phyloP scores from a whole-genome alignment of 2,113 vertebrate genomes.

The Mesoclemmys tuberculata region DNA sequence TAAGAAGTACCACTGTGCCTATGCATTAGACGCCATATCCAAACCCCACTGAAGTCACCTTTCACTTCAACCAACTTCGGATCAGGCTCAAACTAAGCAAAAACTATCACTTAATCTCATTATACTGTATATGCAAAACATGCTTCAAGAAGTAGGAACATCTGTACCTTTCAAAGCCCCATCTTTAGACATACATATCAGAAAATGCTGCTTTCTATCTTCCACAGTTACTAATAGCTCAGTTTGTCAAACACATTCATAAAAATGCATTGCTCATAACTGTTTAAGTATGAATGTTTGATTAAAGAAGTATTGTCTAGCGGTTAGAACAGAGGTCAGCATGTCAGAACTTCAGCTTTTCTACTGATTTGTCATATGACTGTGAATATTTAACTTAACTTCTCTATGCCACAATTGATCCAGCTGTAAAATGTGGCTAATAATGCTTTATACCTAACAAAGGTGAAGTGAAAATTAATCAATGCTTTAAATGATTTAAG shows the following conservation, averaged over 20 bases:
- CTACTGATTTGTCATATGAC: not conserved
- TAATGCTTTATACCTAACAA: not conserved
- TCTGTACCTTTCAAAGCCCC: not conserved
- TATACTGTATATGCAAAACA: not conserved
- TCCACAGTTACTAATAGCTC: not conserved
- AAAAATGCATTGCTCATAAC: not conserved
- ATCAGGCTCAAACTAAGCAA: not conserved
- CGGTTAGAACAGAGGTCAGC: not conserved
- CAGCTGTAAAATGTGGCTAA: not conserved
- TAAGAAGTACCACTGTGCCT: not conserved
- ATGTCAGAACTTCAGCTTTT: not conserved
- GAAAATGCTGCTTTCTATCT: not conserved
- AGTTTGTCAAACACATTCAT: not conserved
- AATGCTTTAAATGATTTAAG: not conserved
- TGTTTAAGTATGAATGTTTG: not conserved
- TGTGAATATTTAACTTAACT: not conserved
- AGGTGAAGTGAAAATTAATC: not conserved
- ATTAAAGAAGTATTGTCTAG: not conserved
- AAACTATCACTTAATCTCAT: not conserved
- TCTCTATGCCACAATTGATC: not conserved
- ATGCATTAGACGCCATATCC: not conserved
- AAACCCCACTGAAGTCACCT: not conserved
- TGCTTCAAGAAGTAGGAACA: not conserved
- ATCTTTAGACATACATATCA: not conserved
- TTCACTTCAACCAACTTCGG: not conserved